Evolutionary conservation across 1,140 invertebrate genomes (phyloP).

Genomic region (Drosophila punjabiensis): DNA sequence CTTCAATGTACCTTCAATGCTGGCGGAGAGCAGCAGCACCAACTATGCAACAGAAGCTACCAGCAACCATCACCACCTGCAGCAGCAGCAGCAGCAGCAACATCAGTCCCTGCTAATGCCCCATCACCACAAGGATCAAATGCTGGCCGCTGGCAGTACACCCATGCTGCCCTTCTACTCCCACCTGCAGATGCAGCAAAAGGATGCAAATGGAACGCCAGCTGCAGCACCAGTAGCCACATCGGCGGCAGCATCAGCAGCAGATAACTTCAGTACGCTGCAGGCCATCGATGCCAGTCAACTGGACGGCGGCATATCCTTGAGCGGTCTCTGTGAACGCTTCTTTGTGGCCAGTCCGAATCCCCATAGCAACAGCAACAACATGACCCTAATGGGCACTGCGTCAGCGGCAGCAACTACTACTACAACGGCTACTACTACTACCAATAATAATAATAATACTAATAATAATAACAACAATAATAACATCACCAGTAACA

Average conservation of each 20-base stretch:
- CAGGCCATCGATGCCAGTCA: constrained; percentile 67
- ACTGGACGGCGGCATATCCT: constrained; percentile 70
- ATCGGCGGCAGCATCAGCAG: constrained; percentile 18
- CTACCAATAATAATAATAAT: constrained; percentile 39
- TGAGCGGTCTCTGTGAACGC: constrained; percentile 74
- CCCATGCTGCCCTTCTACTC: constrained; percentile 65
- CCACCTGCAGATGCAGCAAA: constrained; percentile 56
- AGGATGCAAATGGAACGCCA: constrained; percentile 28
- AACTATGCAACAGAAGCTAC: constrained; percentile 59
- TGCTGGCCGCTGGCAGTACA: constrained; percentile 73
- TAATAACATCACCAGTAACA: constrained; percentile 38
- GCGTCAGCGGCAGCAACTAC: constrained; percentile 20
- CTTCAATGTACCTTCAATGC: constrained; percentile 72
- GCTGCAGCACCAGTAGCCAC: constrained; percentile 2
- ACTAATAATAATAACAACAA: constrained; percentile 28
- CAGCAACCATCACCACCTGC: constrained; percentile 41
- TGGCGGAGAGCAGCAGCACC: constrained; percentile 64
- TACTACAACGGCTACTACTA: constrained; percentile 24
- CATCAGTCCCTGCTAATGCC: constrained; percentile 49
- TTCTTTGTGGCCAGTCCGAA: constrained; percentile 74
- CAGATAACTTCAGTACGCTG: constrained; percentile 52
- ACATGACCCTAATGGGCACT: constrained; percentile 50
- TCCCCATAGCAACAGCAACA: constrained; percentile 66
- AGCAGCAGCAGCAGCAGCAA: constrained; percentile 55
- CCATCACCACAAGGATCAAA: constrained; percentile 83